These are phyloP conservation scores for Scrobipalpa costella DNA, from an alignment of 2,888 invertebrate genomes.

Conservation along the genomic window DNA sequence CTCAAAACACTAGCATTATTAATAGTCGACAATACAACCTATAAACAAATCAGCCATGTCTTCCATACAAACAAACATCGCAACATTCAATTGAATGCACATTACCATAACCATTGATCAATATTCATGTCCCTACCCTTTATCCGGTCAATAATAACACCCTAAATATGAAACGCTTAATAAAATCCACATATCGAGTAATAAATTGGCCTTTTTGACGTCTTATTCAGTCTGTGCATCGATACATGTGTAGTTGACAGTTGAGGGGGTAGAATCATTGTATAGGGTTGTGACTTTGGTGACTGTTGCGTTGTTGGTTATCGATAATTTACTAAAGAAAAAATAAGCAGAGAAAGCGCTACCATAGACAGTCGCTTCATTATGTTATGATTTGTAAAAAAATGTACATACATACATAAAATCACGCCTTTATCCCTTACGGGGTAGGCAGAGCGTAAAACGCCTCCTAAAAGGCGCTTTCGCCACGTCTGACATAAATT, in stretches of 20 bases:
- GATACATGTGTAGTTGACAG: constrained; percentile 64
- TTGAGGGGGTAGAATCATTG: constrained; percentile 29
- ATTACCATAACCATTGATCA: constrained; percentile 35
- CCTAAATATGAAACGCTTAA: constrained; percentile 73
- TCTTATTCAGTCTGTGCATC: constrained; percentile 63
- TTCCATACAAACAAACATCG: constrained; percentile 4
- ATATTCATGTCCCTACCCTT: constrained; percentile 55
- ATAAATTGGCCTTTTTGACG: constrained; percentile 77
- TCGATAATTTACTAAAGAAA: not conserved
- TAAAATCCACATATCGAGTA: constrained; percentile 67
- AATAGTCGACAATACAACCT: constrained; percentile 17
- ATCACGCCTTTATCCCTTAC: no score
- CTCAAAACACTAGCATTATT: not conserved
- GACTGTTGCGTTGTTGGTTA: not conserved
- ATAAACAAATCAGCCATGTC: constrained; percentile 9
- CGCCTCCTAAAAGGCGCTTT: no score
- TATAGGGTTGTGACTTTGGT: constrained; percentile 35
- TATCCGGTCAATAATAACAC: constrained; percentile 51
- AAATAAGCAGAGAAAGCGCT: no score
- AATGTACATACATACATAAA: no score
- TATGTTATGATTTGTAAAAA: no score
- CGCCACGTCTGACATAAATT: no score
- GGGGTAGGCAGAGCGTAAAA: no score
- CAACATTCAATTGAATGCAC: constrained; percentile 31
- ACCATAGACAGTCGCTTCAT: no score